Percentiles rank a stretch among this genome's conserved stretches.
Evolutionary conservation across 2,797 vertebrate genomes (phyloP).

Genomic region (Takifugu rubripes): DNA sequence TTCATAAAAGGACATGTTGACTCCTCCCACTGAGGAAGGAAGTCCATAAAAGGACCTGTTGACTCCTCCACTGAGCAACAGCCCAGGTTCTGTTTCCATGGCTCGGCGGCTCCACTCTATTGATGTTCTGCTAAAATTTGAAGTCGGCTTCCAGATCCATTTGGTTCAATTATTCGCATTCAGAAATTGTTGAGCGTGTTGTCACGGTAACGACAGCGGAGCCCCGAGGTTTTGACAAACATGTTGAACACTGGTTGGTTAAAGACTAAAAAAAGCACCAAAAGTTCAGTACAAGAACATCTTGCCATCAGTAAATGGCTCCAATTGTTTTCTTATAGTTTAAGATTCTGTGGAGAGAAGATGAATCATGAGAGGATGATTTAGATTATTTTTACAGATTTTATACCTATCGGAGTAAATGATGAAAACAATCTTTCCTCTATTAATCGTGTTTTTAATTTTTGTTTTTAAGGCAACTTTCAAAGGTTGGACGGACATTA

Average conservation of each 20-base stretch:
- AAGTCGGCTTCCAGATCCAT: conserved; percentile 4
- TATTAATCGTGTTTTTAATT: background rate
- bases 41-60: too few relatives aligned
- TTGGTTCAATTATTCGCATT: conserved; percentile 17
- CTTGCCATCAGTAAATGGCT: too few relatives aligned
- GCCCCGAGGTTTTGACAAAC: background rate
- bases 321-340: too few relatives aligned
- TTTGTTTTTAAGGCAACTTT: conserved; percentile 84
- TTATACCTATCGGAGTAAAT: too few relatives aligned
- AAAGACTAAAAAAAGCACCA: too few relatives aligned
- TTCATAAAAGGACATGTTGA: background rate
- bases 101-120: background rate
- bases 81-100: conserved; percentile 9
- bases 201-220: conserved; percentile 9
- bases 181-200: conserved; percentile 13
- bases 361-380: too few relatives aligned
- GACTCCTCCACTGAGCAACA: too few relatives aligned
- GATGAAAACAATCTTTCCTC: background rate
- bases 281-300: too few relatives aligned
- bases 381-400: too few relatives aligned
- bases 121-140: conserved; percentile 6
- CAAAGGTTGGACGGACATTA: conserved; percentile 99
- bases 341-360: too few relatives aligned
- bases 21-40: too few relatives aligned
- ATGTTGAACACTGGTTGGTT: too few relatives aligned